These are phyloP conservation scores for Eupithecia subumbrata DNA, from an alignment of 2,888 invertebrate genomes.

Conservation along the genomic window DNA sequence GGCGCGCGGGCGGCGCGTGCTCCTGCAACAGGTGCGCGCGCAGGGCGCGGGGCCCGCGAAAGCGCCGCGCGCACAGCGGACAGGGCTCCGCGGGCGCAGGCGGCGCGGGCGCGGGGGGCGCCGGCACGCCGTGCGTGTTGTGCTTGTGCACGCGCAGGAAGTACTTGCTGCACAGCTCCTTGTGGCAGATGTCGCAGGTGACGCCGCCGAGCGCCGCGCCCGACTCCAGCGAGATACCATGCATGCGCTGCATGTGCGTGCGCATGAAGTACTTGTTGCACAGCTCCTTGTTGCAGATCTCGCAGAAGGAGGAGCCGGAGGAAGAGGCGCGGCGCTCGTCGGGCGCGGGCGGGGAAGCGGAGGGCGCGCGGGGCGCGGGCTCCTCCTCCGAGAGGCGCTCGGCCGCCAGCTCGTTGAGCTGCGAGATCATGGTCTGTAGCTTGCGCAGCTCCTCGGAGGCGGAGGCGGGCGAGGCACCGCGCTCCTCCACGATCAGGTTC, in stretches of 20 bases:
- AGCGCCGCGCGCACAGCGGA: slow-evolving; percentile 93
- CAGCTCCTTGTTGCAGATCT: slow-evolving; percentile 98
- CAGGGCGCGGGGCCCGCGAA: slow-evolving; percentile 94
- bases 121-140: slow-evolving; percentile 98
- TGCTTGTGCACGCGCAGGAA: slow-evolving; percentile 98
- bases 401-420: slow-evolving; percentile 91
- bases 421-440: slow-evolving; percentile 95
- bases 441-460: slow-evolving; percentile 94
- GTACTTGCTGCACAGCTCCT: slow-evolving; percentile 98
- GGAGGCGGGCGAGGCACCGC: slow-evolving; percentile 84
- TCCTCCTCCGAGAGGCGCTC: slow-evolving; percentile 76
- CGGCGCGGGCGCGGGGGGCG: slow-evolving; percentile 87
- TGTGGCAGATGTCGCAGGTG: slow-evolving; percentile 98
- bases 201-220: slow-evolving; percentile 96
- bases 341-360: slow-evolving; percentile 71
- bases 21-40: slow-evolving; percentile 94
- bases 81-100: slow-evolving; percentile 84
- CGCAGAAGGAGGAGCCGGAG: slow-evolving; percentile 93
- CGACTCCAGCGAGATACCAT: slow-evolving; percentile 96
- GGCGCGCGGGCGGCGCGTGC: slow-evolving; percentile 87
- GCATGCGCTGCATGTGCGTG: slow-evolving; percentile 99
- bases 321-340: slow-evolving; percentile 84
- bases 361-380: slow-evolving; percentile 63
- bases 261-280: slow-evolving; percentile 99
- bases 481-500: slow-evolving; percentile 89